Conservation (phyloP, 2,888 invertebrate species). For the Iphiclides podalirius region DNA sequence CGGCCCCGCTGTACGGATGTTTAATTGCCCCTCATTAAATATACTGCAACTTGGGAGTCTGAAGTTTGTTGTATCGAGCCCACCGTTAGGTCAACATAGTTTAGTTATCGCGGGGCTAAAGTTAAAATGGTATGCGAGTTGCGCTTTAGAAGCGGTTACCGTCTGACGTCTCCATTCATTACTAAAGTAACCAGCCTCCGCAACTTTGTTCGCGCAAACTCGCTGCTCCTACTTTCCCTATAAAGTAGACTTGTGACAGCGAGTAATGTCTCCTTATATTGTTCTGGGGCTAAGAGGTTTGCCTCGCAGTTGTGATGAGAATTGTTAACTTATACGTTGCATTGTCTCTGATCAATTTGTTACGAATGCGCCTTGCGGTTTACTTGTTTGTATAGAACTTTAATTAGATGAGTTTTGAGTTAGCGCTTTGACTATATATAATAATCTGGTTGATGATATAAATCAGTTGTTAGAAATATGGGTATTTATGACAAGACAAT, state of each 20-base stretch:
- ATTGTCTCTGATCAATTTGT: conserved; percentile 56
- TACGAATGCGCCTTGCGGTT: conserved; percentile 34
- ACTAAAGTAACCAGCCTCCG: conserved; percentile 63
- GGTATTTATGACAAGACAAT: no score
- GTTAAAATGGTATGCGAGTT: conserved; percentile 64
- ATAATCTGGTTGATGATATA: no score
- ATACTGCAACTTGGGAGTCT: conserved; percentile 36
- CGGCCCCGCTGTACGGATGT: conserved; percentile 31
- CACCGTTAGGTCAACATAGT: conserved; percentile 52
- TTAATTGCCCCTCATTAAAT: conserved; percentile 37
- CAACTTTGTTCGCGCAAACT: conserved; percentile 73
- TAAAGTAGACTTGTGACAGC: conserved; percentile 77
- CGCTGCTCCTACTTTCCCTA: conserved; percentile 71
- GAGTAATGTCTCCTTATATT: conserved; percentile 78
- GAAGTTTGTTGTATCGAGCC: conserved; percentile 43
- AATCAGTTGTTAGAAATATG: no score
- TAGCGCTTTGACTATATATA: no score
- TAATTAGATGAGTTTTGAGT: conserved; percentile 10
- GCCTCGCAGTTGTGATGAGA: conserved; percentile 68
- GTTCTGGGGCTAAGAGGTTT: conserved; percentile 78
- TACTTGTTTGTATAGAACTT: conserved; percentile 41
- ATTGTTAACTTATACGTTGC: conserved; percentile 69
- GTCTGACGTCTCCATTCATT: conserved; percentile 75
- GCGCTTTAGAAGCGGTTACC: conserved; percentile 64
- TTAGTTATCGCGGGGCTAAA: conserved; percentile 44